Percentiles rank a stretch among this genome's conserved stretches.
phyloP scores from a whole-genome alignment of 2,888 invertebrate species.

The Drosophila algonquin region DNA sequence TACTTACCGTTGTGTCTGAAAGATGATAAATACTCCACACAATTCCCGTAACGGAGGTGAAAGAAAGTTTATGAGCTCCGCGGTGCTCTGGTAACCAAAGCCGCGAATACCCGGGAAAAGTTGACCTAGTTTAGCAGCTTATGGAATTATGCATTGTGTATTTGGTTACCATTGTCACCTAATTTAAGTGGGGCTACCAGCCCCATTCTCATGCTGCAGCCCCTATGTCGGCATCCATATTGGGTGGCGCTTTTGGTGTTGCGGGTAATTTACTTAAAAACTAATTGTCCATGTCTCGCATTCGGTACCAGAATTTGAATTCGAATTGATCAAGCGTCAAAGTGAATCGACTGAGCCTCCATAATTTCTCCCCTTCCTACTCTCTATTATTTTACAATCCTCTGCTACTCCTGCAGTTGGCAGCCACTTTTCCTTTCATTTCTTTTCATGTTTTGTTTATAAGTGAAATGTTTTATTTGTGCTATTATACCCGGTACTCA shows the following conservation, averaged over 20 bases:
- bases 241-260: slow-evolving; percentile 45
- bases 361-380: no score
- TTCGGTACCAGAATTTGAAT: neutral
- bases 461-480: slow-evolving; percentile 73
- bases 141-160: slow-evolving; percentile 77
- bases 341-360: slow-evolving; percentile 27
- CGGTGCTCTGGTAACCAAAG: neutral
- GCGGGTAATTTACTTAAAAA: slow-evolving; percentile 70
- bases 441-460: slow-evolving; percentile 55
- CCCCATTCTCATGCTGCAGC: neutral
- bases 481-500: slow-evolving; percentile 22
- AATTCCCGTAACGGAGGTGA: neutral
- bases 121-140: slow-evolving; percentile 68
- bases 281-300: slow-evolving; percentile 61
- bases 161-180: slow-evolving; percentile 72
- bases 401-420: slow-evolving; percentile 2
- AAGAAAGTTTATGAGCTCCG: slow-evolving; percentile 1
- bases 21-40: neutral
- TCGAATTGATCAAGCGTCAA: slow-evolving; percentile 66
- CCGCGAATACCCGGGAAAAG: slow-evolving; percentile 17
- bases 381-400: neutral
- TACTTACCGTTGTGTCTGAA: neutral
- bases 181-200: slow-evolving; percentile 65
- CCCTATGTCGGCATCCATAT: slow-evolving; percentile 14
- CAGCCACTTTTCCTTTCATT: slow-evolving; percentile 56